Evolutionary conservation across 1,140 invertebrate species (phyloP).

Genomic region (Magallana ariakensis): DNA sequence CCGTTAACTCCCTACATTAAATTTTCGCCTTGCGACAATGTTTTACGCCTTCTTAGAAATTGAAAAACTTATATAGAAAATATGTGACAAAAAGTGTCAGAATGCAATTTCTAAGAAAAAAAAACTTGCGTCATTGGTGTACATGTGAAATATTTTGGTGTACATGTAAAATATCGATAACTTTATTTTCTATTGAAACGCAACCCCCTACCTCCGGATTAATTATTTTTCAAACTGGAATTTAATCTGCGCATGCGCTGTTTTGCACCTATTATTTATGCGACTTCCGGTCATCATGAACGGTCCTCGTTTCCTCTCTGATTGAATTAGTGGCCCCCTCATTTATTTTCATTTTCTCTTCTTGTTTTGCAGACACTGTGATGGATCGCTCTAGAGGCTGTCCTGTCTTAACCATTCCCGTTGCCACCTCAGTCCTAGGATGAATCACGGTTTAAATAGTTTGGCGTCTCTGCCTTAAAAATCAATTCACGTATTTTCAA

Average conservation of each 20-base stretch:
- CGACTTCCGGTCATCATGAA: background rate
- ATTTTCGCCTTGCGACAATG: background rate
- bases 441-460: background rate
- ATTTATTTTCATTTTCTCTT: constrained; percentile 9
- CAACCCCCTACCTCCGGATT: no score
- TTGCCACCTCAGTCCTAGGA: background rate
- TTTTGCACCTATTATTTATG: no score
- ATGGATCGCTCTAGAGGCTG: background rate
- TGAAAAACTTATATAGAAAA: background rate
- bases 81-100: background rate
- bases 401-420: background rate
- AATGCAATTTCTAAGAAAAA: constrained; percentile 24
- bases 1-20: background rate
- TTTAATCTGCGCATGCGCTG: no score
- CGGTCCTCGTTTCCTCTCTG: background rate
- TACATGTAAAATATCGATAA: no score
- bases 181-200: no score
- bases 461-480: background rate
- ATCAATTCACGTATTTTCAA: background rate
- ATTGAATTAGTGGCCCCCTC: background rate
- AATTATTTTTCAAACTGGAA: no score
- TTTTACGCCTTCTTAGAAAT: constrained; percentile 1
- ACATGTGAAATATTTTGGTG: no score
- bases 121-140: background rate
- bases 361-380: background rate